phyloP scores from a whole-genome alignment of 2,797 vertebrate genomes.

The Halcyon badia region DNA sequence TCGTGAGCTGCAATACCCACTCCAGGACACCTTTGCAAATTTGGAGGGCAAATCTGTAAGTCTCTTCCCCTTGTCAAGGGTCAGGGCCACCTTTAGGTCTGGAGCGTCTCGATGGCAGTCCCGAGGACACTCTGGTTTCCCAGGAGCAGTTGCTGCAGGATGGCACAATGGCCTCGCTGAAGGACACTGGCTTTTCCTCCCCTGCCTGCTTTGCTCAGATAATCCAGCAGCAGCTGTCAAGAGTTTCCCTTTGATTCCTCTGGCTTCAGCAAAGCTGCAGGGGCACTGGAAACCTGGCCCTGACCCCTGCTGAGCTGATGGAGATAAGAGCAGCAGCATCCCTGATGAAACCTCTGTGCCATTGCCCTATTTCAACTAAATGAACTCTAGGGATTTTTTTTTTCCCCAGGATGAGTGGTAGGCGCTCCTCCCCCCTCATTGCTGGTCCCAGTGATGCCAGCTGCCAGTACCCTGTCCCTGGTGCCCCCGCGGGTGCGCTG shows the following conservation, averaged over 20 bases:
- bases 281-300: neutral
- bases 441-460: neutral
- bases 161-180: accelerated
- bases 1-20: neutral
- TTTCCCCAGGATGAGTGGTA: neutral
- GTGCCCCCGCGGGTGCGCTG: accelerated
- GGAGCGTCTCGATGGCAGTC: accelerated
- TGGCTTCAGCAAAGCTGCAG: conserved; percentile 13
- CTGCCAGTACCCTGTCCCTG: neutral
- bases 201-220: conserved; percentile 7
- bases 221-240: conserved; percentile 10
- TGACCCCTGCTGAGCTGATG: conserved; percentile 24
- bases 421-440: accelerated
- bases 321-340: conserved; percentile 15
- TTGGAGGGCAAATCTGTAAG: neutral
- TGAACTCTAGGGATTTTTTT: neutral
- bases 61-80: neutral
- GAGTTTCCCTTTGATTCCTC: conserved; percentile 18
- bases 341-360: neutral
- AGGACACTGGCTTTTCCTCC: neutral
- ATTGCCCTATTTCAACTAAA: neutral
- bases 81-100: neutral
- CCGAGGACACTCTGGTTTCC: neutral
- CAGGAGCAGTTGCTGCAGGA: neutral
- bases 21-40: neutral